These are phyloP conservation scores for Notoglanidium macrostoma DNA, from an alignment of 2,797 vertebrate genomes.

Conservation along the genomic window DNA sequence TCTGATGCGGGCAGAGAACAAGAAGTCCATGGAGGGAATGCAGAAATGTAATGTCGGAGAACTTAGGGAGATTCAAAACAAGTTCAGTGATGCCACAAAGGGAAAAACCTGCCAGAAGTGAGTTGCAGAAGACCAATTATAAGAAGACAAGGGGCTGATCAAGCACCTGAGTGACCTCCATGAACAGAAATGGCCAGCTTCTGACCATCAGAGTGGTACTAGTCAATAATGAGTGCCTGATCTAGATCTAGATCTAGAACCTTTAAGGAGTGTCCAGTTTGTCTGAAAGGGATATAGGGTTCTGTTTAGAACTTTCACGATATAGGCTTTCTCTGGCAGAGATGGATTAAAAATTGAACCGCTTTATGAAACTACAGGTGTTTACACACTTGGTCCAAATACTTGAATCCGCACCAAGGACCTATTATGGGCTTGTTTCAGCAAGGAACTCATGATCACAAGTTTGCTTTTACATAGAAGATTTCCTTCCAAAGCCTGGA, in stretches of 20 bases:
- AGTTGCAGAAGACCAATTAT: neutral
- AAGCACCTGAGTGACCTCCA: neutral
- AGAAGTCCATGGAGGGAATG: neutral
- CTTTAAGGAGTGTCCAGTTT: neutral
- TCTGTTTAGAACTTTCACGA: neutral
- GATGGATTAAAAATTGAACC: neutral
- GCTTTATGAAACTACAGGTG: neutral
- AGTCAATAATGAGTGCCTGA: neutral
- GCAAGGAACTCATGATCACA: neutral
- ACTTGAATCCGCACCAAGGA: neutral
- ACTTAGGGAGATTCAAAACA: neutral
- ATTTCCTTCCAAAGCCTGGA: neutral
- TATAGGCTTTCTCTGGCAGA: neutral
- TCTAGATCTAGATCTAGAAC: neutral
- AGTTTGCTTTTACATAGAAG: neutral
- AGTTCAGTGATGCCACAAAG: neutral
- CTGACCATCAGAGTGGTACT: neutral
- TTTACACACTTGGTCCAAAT: neutral
- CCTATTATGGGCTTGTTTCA: neutral
- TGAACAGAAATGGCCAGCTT: neutral
- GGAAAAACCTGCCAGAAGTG: neutral
- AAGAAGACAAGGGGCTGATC: neutral
- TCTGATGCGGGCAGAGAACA: neutral
- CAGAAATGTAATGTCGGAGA: neutral
- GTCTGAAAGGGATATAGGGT: neutral